These are phyloP conservation scores for Albula glossodonta DNA, from an alignment of 2,113 vertebrate genomes.

Conservation along the genomic window DNA sequence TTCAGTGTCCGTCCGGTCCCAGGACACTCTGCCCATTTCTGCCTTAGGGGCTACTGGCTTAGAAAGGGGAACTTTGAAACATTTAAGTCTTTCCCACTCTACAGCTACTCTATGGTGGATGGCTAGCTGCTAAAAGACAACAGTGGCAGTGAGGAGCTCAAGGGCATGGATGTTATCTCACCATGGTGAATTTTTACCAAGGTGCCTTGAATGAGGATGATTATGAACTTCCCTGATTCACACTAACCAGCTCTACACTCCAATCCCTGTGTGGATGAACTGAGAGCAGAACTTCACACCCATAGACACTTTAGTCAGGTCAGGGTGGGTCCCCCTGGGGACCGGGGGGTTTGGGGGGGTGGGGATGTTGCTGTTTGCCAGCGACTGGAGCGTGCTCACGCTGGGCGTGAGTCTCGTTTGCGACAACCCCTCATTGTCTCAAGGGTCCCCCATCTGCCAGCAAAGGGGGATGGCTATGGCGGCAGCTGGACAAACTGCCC, in stretches of 20 bases:
- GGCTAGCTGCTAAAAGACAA: too few relatives aligned
- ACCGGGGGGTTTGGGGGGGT: not conserved
- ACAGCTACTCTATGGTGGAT: not conserved
- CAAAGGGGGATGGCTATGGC: conserved; percentile 5
- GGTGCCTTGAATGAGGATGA: not conserved
- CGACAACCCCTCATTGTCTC: conserved; percentile 45
- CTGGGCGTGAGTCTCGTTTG: not conserved
- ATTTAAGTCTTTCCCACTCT: not conserved
- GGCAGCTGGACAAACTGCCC: conserved; percentile 56
- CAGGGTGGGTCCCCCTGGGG: not conserved
- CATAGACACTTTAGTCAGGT: not conserved
- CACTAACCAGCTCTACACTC: not conserved
- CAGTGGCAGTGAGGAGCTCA: not conserved
- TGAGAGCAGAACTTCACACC: not conserved
- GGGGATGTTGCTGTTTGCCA: conserved; percentile 19
- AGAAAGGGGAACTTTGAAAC: conserved; percentile 3
- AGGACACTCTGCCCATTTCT: conserved; percentile 68
- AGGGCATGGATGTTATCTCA: not conserved
- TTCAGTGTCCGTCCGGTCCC: conserved; percentile 60
- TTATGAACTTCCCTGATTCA: not conserved
- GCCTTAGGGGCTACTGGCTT: conserved; percentile 36
- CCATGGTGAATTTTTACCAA: not conserved
- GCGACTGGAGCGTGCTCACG: not conserved
- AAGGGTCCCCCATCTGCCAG: conserved; percentile 49
- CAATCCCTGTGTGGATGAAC: not conserved